Conservation (phyloP, 2,113 vertebrate species). For the Phoxinus phoxinus region DNA sequence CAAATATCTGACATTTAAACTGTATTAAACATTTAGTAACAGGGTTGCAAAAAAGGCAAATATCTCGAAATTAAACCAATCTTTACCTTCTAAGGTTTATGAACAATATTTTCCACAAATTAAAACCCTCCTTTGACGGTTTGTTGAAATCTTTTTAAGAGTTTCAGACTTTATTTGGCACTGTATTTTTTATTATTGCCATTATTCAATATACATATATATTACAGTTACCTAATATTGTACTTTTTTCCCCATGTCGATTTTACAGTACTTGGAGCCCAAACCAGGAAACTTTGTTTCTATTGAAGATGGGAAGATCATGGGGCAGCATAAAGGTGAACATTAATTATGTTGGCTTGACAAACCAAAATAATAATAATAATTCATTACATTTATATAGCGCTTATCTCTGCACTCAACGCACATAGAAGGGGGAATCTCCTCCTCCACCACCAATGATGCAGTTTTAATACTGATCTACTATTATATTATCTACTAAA, state of each 20-base stretch:
- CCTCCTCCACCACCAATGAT: no score
- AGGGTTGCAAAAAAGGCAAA: not conserved
- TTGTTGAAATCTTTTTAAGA: not conserved
- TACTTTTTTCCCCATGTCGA: not conserved
- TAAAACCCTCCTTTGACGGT: not conserved
- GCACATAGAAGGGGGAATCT: no score
- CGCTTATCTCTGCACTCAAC: no score
- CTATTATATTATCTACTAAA: no score
- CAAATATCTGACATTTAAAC: not conserved
- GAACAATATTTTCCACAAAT: not conserved
- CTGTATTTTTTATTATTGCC: not conserved
- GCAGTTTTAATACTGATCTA: no score
- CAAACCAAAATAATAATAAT: no score
- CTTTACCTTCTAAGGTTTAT: no score
- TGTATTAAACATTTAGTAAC: not conserved
- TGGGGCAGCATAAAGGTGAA: constrained; percentile 87
- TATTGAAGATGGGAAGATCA: constrained; percentile 85
- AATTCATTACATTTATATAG: no score
- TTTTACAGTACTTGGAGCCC: constrained; percentile 87
- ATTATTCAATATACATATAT: not conserved
- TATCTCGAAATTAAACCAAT: not conserved
- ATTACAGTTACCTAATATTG: not conserved
- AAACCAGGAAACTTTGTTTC: constrained; percentile 91
- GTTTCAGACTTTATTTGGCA: not conserved
- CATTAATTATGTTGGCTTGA: not conserved